A percentile compares a stretch with the other conserved stretches of the same genome.
phyloP scores from a whole-genome alignment of 2,797 vertebrate species.

The Chrosomus eos region DNA sequence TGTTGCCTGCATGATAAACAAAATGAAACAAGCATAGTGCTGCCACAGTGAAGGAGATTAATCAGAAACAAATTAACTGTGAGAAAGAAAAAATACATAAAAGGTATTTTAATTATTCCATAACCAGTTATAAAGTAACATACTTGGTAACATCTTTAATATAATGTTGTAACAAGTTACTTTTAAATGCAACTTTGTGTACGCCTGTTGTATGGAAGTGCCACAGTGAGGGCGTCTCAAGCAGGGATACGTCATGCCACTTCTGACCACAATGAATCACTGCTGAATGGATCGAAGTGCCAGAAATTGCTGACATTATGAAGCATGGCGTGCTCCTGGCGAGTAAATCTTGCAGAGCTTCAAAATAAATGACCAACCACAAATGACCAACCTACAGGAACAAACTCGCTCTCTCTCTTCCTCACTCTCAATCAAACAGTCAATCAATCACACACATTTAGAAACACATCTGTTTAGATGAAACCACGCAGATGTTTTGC shows the following conservation, averaged over 20 bases:
- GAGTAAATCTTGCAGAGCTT: constrained; percentile 61
- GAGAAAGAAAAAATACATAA: too few species aligned
- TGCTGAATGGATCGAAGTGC: constrained; percentile 62
- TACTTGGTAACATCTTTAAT: background rate
- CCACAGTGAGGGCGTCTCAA: constrained; percentile 26
- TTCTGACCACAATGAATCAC: constrained; percentile 61
- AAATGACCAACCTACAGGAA: constrained; percentile 54
- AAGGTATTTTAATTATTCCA: background rate
- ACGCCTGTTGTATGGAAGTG: background rate
- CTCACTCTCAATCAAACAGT: constrained; percentile 29
- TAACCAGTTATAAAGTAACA: background rate
- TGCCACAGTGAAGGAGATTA: too few species aligned
- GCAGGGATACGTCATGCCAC: constrained; percentile 50
- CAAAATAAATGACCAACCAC: constrained; percentile 62
- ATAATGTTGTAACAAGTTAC: background rate
- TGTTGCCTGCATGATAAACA: too few species aligned
- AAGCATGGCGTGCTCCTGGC: constrained; percentile 61
- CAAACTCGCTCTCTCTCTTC: constrained; percentile 30
- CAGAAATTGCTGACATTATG: constrained; percentile 68
- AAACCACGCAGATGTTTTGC: constrained; percentile 29
- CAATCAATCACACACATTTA: constrained; percentile 27
- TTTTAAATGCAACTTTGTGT: background rate
- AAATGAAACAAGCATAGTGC: too few species aligned
- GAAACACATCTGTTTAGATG: constrained; percentile 30
- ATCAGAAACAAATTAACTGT: too few species aligned